These are phyloP conservation scores for Drosophila mojavensis DNA, from an alignment of 1,140 invertebrate genomes.

Conservation along the genomic window DNA sequence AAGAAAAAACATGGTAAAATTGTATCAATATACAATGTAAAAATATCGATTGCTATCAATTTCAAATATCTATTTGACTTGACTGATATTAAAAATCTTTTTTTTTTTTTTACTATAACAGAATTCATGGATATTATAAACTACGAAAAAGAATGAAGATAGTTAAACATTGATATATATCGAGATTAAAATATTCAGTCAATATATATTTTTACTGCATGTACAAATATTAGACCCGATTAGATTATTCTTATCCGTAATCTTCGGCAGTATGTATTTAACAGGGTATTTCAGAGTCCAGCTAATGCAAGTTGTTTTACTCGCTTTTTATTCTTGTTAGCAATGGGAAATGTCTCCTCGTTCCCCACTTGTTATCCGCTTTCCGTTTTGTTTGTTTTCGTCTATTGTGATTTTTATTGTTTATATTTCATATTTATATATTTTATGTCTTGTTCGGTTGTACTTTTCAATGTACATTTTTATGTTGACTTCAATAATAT, in stretches of 20 bases:
- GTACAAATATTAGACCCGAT: no score
- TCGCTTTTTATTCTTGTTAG: slow-evolving; percentile 55
- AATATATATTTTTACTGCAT: no score
- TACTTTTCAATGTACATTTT: slow-evolving; percentile 20
- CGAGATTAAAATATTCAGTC: no score
- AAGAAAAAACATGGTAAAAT: no score
- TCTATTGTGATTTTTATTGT: slow-evolving; percentile 57
- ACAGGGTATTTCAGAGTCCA: neutral
- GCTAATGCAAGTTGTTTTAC: no score
- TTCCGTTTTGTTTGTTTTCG: slow-evolving; percentile 36
- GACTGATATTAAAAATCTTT: no score
- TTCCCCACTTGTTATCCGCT: slow-evolving; percentile 40
- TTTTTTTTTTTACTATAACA: no score
- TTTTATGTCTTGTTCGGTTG: slow-evolving; percentile 38
- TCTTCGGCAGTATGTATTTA: no score
- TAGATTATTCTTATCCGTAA: neutral
- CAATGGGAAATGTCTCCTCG: slow-evolving; percentile 18
- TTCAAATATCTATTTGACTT: neutral
- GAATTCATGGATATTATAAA: no score
- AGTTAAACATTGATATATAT: no score
- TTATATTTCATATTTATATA: slow-evolving; percentile 41
- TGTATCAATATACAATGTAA: no score
- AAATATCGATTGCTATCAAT: neutral
- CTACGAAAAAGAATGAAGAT: no score
- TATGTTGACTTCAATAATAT: slow-evolving; percentile 55